A percentile compares a stretch with the other conserved stretches of the same genome.
Conservation (phyloP, 1,140 invertebrate genomes). For the Grapholita molesta region DNA sequence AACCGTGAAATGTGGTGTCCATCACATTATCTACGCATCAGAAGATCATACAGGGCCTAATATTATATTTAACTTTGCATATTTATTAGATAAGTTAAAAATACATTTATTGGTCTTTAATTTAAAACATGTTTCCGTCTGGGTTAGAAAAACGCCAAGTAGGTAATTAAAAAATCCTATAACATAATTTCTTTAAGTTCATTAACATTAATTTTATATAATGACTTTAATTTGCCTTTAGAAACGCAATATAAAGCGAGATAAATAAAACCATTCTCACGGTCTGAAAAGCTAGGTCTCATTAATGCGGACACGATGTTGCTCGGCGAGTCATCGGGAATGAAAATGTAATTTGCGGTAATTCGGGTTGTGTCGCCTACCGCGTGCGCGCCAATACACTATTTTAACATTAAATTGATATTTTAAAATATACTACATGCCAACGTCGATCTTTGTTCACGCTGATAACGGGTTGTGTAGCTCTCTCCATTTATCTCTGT, state of each 20-base stretch:
- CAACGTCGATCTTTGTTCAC: background rate
- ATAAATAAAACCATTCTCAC: slow-evolving; percentile 3
- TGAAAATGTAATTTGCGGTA: slow-evolving; percentile 64
- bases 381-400: slow-evolving; percentile 1
- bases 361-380: slow-evolving; percentile 37
- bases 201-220: background rate
- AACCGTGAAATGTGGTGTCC: slow-evolving; percentile 12
- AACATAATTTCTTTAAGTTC: too few species aligned
- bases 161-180: background rate
- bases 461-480: too few species aligned
- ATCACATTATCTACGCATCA: slow-evolving; percentile 16
- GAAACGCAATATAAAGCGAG: background rate
- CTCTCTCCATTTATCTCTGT: too few species aligned
- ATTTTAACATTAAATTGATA: background rate
- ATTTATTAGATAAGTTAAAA: background rate
- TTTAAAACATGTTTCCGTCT: background rate
- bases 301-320: slow-evolving; percentile 12
- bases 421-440: background rate
- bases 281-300: slow-evolving; percentile 8
- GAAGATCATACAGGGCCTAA: background rate
- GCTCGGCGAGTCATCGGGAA: slow-evolving; percentile 30
- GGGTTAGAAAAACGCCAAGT: background rate
- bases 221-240: background rate
- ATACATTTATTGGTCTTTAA: background rate
- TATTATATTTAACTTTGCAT: slow-evolving; percentile 6